These are phyloP conservation scores for Galaxea fascicularis DNA, from an alignment of 92 coral and sea anemone genomes.

Conservation along the genomic window DNA sequence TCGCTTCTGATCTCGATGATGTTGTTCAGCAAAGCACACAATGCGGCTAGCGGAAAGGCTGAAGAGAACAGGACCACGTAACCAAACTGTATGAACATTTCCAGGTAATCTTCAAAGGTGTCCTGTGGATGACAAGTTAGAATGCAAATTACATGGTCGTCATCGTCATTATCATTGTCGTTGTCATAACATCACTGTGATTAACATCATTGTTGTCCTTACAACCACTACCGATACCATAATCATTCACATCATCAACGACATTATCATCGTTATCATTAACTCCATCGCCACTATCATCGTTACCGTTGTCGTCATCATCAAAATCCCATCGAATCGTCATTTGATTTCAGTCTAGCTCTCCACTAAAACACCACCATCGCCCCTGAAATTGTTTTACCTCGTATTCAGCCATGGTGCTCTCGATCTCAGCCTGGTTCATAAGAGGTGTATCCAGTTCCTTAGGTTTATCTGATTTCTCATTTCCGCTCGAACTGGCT, in stretches of 20 bases:
- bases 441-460: slow-evolving; percentile 91
- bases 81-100: slow-evolving; percentile 99
- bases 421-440: slow-evolving; percentile 98
- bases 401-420: slow-evolving; percentile 97
- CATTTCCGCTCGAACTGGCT: slow-evolving; percentile 35
- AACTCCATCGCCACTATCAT: background rate
- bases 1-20: slow-evolving; percentile 97
- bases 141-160: background rate
- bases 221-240: background rate
- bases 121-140: slow-evolving; percentile 65
- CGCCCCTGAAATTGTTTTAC: slow-evolving; percentile 32
- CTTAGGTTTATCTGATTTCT: slow-evolving; percentile 77
- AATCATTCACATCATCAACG: too few relatives aligned
- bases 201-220: background rate
- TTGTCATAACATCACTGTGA: background rate
- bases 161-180: background rate
- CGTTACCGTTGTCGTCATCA: background rate
- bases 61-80: slow-evolving; percentile 97
- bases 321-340: background rate
- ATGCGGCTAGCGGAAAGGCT: slow-evolving; percentile 98
- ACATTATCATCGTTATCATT: background rate
- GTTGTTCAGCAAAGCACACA: slow-evolving; percentile 96
- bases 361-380: background rate
- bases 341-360: background rate
- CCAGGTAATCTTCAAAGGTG: slow-evolving; percentile 98